Conservation (phyloP, 2,797 vertebrate genomes). For the Enteromius trimaculatus region DNA sequence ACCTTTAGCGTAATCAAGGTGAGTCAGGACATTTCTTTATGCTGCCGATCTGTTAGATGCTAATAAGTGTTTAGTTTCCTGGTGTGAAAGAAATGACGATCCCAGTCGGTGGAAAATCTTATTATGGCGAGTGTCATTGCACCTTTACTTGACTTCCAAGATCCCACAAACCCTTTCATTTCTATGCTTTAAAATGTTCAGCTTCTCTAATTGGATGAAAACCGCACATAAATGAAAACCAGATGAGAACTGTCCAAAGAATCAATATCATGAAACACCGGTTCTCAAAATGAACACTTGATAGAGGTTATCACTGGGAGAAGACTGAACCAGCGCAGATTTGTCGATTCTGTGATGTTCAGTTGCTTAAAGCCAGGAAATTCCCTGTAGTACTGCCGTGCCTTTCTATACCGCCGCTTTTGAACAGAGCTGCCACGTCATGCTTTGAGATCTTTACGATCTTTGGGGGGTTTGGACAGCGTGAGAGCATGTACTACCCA, state of each 20-base stretch:
- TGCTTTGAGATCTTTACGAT: slow-evolving; percentile 42
- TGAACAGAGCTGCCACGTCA: slow-evolving; percentile 35
- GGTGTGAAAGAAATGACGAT: slow-evolving; percentile 52
- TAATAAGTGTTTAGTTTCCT: slow-evolving; percentile 50
- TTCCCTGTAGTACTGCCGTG: slow-evolving; percentile 1
- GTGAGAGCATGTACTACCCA: slow-evolving; percentile 7
- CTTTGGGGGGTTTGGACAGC: slow-evolving; percentile 37
- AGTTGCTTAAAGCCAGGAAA: slow-evolving; percentile 15
- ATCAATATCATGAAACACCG: slow-evolving; percentile 10
- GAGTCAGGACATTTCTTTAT: slow-evolving; percentile 49
- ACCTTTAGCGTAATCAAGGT: slow-evolving; percentile 52
- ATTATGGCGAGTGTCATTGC: slow-evolving; percentile 31
- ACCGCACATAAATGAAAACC: slow-evolving; percentile 28
- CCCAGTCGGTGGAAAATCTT: slow-evolving; percentile 40
- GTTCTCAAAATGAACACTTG: background rate
- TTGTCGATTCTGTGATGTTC: slow-evolving; percentile 21
- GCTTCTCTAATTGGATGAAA: slow-evolving; percentile 20
- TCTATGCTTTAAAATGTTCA: slow-evolving; percentile 9
- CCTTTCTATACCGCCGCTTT: slow-evolving; percentile 14
- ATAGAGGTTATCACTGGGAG: background rate
- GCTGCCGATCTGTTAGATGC: slow-evolving; percentile 49
- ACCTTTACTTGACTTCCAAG: slow-evolving; percentile 28
- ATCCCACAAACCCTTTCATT: slow-evolving; percentile 11
- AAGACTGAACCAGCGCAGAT: background rate
- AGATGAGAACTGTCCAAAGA: slow-evolving; percentile 1